Evolutionary conservation across 2,888 invertebrate species (phyloP).

Genomic region (Hirtodrosophila confusa): DNA sequence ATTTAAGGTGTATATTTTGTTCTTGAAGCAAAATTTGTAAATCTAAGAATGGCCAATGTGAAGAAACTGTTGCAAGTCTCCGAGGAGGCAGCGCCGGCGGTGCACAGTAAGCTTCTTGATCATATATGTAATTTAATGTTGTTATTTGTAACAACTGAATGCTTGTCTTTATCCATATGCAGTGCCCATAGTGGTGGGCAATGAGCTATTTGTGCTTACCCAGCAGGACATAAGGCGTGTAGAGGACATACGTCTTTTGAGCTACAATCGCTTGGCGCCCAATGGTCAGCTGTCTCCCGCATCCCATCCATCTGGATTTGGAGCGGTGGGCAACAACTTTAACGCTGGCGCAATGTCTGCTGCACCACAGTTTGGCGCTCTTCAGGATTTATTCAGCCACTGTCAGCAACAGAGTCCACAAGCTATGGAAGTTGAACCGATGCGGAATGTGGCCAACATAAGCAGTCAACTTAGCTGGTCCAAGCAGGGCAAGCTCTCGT

Average conservation of each 20-base stretch:
- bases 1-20: background rate
- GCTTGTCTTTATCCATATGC: background rate
- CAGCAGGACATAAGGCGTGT: conserved; percentile 81
- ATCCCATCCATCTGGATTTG: background rate
- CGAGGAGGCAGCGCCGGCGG: conserved; percentile 70
- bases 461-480: conserved; percentile 69
- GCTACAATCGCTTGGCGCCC: conserved; percentile 58
- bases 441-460: conserved; percentile 26
- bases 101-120: conserved; percentile 65
- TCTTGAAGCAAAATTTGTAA: conserved; percentile 12
- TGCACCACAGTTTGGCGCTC: background rate
- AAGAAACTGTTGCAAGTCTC: conserved; percentile 65
- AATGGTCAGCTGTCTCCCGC: conserved; percentile 39
- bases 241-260: conserved; percentile 73
- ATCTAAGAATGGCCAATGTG: conserved; percentile 35
- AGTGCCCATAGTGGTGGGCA: conserved; percentile 79
- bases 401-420: background rate
- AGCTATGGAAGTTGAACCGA: background rate
- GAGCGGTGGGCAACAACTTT: background rate
- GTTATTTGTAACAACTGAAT: background rate
- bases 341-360: background rate
- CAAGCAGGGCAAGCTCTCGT: conserved; percentile 25
- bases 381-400: conserved; percentile 4
- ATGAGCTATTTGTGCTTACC: conserved; percentile 69
- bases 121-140: background rate